Evolutionary conservation across 2,888 invertebrate genomes (phyloP).

Genomic region (Eristalis tenax): DNA sequence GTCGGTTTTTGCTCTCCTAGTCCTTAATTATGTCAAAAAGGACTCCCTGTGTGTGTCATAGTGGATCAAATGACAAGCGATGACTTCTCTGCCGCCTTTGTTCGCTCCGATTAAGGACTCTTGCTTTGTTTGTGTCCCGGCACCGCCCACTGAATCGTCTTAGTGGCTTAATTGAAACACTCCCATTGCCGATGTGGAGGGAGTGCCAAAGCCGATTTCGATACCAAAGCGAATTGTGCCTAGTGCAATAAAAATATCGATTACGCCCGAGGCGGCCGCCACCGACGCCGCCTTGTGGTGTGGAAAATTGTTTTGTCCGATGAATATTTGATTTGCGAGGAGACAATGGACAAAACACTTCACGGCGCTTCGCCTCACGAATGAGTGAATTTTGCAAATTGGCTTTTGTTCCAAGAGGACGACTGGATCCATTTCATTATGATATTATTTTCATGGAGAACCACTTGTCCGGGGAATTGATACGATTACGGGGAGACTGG

Average conservation of each 20-base stretch:
- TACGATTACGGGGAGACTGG: not conserved
- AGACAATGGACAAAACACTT: not conserved
- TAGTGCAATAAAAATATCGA: not conserved
- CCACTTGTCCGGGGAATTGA: not conserved
- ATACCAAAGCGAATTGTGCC: not conserved
- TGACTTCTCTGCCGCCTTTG: not conserved
- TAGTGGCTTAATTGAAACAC: slow-evolving; percentile 1
- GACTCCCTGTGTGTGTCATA: not conserved
- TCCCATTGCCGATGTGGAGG: not conserved
- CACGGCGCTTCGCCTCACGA: not conserved
- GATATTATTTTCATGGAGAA: not conserved
- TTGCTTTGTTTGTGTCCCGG: not conserved
- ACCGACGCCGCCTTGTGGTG: not conserved
- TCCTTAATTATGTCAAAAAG: not conserved
- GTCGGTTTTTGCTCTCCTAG: slow-evolving; percentile 5
- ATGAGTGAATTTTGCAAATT: not conserved
- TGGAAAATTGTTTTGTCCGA: slow-evolving; percentile 1
- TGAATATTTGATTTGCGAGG: not conserved
- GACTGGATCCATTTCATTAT: not conserved
- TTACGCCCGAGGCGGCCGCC: too few relatives aligned
- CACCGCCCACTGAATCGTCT: not conserved
- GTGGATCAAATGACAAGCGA: not conserved
- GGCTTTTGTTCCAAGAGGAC: not conserved
- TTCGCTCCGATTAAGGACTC: not conserved
- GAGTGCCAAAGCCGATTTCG: not conserved